A percentile compares a stretch with the other conserved stretches of the same genome.
Evolutionary conservation across 1,140 invertebrate genomes (phyloP).

Genomic region (Cherax destructor): DNA sequence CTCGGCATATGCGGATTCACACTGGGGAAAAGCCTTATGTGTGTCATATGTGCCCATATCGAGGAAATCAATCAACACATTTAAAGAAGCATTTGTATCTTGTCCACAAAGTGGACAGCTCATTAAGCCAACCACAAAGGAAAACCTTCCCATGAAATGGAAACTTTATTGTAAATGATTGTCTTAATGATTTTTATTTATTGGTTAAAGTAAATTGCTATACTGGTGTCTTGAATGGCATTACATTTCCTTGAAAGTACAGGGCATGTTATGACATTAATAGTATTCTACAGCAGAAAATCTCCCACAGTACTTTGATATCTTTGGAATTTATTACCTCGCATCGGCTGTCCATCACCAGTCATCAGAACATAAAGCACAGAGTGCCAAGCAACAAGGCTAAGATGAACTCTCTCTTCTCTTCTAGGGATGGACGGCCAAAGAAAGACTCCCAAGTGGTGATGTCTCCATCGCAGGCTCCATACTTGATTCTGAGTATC

Average conservation of each 20-base stretch:
- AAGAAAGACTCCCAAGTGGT: constrained; percentile 52
- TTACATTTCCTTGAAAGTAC: neutral
- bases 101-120: constrained; percentile 60
- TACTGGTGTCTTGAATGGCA: neutral
- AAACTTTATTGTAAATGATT: too few species aligned
- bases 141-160: constrained; percentile 34
- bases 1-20: constrained; percentile 60
- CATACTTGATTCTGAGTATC: constrained; percentile 54
- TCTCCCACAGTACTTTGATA: neutral
- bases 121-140: constrained; percentile 18
- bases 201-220: neutral
- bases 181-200: neutral
- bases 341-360: constrained; percentile 5
- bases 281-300: neutral
- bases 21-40: constrained; percentile 60
- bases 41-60: constrained; percentile 56
- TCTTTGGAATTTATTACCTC: constrained; percentile 1
- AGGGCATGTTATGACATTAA: neutral
- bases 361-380: constrained; percentile 5
- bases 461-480: constrained; percentile 51
- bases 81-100: constrained; percentile 62
- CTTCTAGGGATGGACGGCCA: constrained; percentile 65
- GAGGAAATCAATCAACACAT: constrained; percentile 63
- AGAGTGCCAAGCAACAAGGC: constrained; percentile 42
- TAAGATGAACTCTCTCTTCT: constrained; percentile 67